Percentiles rank a stretch among this genome's conserved stretches.
phyloP scores from a whole-genome alignment of 2,888 invertebrate species.

The Eremobia ochroleuca region DNA sequence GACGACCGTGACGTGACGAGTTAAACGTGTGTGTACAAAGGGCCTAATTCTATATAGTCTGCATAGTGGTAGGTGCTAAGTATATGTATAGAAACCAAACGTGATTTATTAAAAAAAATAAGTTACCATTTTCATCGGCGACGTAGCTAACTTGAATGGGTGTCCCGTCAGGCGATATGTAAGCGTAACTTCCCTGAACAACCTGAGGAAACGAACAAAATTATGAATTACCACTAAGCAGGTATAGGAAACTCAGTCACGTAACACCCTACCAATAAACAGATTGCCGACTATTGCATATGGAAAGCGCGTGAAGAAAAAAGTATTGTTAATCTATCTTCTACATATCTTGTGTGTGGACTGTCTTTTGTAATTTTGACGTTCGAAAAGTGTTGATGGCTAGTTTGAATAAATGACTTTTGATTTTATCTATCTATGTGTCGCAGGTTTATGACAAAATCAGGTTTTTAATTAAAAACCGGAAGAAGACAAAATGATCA shows the following conservation, averaged over 20 bases:
- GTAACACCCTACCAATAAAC: background rate
- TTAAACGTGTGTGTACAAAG: too few relatives aligned
- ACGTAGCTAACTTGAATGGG: constrained; percentile 93
- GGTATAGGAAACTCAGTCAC: background rate
- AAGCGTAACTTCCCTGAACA: constrained; percentile 94
- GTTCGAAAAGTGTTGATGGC: too few relatives aligned
- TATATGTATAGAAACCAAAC: background rate
- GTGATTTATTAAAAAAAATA: background rate
- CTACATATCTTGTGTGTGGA: too few relatives aligned
- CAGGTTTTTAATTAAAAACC: too few relatives aligned
- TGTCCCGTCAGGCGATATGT: constrained; percentile 94
- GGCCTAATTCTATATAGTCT: background rate
- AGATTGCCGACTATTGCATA: background rate
- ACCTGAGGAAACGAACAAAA: constrained; percentile 85
- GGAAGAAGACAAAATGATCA: too few relatives aligned
- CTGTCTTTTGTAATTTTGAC: too few relatives aligned
- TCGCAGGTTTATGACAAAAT: too few relatives aligned
- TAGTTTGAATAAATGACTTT: too few relatives aligned
- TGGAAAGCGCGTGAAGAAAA: background rate
- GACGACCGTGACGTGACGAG: too few relatives aligned
- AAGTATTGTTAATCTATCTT: background rate
- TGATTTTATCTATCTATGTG: too few relatives aligned
- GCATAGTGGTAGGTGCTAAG: background rate
- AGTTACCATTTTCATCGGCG: constrained; percentile 94
- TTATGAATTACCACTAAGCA: background rate